Percentiles rank a stretch among this genome's conserved stretches.
These are phyloP conservation scores for Heliconius sara DNA, from an alignment of 2,888 invertebrate genomes.

Conservation along the genomic window DNA sequence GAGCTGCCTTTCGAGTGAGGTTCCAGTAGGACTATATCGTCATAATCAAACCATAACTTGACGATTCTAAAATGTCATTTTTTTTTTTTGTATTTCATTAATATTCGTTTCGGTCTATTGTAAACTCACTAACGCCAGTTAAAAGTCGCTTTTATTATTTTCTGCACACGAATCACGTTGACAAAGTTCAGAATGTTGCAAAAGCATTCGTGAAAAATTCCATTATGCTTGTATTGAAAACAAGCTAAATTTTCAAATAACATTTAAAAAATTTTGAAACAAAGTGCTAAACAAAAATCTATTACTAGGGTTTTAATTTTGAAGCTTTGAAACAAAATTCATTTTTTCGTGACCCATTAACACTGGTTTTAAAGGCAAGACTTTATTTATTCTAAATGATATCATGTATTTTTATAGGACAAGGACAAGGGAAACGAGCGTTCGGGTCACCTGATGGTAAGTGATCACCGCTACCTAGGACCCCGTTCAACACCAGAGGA, in stretches of 20 bases:
- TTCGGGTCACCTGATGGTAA: too few relatives aligned
- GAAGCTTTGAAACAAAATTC: background rate
- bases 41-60: too few relatives aligned
- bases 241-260: background rate
- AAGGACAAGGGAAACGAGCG: too few relatives aligned
- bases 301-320: background rate
- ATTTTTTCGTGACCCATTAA: background rate
- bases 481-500: too few relatives aligned
- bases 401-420: too few relatives aligned
- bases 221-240: conserved; percentile 3
- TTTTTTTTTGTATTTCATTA: background rate
- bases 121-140: background rate
- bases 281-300: background rate
- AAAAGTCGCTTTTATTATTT: background rate
- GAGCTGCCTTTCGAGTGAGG: too few relatives aligned
- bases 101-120: background rate
- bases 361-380: background rate
- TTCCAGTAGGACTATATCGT: too few relatives aligned
- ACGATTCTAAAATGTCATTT: too few relatives aligned
- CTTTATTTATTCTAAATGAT: too few relatives aligned
- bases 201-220: background rate
- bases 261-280: background rate
- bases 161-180: background rate
- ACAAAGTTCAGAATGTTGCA: conserved; percentile 8
- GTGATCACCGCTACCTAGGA: too few relatives aligned